Evolutionary conservation across 1,140 invertebrate genomes (phyloP).

Genomic region (Druon quercuslanigerum): DNA sequence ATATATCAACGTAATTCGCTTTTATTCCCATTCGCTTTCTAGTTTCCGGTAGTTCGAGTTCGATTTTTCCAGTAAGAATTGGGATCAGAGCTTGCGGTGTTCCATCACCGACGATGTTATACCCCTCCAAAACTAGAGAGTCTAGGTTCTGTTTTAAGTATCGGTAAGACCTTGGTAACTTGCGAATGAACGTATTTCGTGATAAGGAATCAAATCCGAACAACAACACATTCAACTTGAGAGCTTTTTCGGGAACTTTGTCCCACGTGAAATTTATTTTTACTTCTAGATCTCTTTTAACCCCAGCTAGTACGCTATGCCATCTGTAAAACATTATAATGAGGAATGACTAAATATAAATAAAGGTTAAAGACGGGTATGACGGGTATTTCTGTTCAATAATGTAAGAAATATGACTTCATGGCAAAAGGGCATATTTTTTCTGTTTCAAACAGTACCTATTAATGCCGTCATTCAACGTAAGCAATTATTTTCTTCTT

Average conservation of each 20-base stretch:
- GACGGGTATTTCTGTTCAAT: too few species aligned
- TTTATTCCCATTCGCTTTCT: constrained; percentile 83
- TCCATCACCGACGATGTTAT: constrained; percentile 96
- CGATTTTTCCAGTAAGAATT: constrained; percentile 91
- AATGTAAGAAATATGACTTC: too few species aligned
- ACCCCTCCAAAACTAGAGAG: constrained; percentile 85
- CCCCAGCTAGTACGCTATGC: constrained; percentile 78
- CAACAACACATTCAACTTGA: constrained; percentile 88
- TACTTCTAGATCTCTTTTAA: constrained; percentile 73
- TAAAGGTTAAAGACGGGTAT: constrained; percentile 77
- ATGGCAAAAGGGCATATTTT: too few species aligned
- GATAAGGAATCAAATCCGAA: constrained; percentile 95
- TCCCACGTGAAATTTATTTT: constrained; percentile 74
- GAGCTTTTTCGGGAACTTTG: constrained; percentile 71
- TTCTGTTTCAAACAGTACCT: too few species aligned
- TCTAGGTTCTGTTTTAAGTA: constrained; percentile 84
- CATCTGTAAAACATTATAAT: constrained; percentile 75
- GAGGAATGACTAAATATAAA: constrained; percentile 82
- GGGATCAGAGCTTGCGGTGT: constrained; percentile 95
- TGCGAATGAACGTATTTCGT: constrained; percentile 89
- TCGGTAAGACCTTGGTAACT: constrained; percentile 87
- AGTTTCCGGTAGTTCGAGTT: constrained; percentile 90
- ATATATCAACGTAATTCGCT: constrained; percentile 84
- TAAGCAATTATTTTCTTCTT: too few species aligned
- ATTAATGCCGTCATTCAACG: too few species aligned